Evolutionary conservation across 2,888 invertebrate genomes (phyloP), one percentile per base, ranked within the genome.

Genomic region (Glaucopsyche alexis): DNA sequence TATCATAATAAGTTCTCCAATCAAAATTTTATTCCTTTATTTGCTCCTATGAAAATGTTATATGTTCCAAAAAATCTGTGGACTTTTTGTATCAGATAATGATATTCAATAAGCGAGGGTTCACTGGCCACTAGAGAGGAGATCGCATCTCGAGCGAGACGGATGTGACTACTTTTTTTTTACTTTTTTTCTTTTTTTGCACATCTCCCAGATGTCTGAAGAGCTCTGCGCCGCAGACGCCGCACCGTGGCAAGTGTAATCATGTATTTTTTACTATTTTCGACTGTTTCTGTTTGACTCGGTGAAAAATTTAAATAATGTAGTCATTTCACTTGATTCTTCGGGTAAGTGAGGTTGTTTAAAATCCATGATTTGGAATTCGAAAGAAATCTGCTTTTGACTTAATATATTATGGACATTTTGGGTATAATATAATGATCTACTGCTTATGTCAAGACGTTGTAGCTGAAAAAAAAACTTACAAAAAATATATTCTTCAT

Each of bases 141-240:
- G 88, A 87, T 89, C 84, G 82, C 85, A 86, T 87, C 88, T 84
- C 81, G 80, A 80, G 79, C 82, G 79, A 80, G 82, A 81, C 82
- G 84, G 85, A 86, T 87, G 86, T 86, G 87, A 87, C 87, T 83
- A 86, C 80, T 87, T 85, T 85, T 84, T 83, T 60, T 19, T 3
- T 4, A 19, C 9, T 11, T 60, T 38, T 60, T 60, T 60, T 60
- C 7, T 7, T 29, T 85, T 89, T 89, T 89, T 88, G 83, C 82
- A 72, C 72, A 74, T 72, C 77, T 52, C 69, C 72, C 71, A 88
- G 86, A 86, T 83, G 88, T 89, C 88, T 90, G 87, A 88, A 89
- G 89, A 83, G 86, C 81, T 74, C 76, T 77, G 83, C 81, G 81
- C 80, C 79, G 81, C 83, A 29, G 80, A 84, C 80, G 82, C 84